Percentiles rank a stretch among this genome's conserved stretches.
phyloP scores from a whole-genome alignment of 2,113 vertebrate species.

The Eublepharis macularius region DNA sequence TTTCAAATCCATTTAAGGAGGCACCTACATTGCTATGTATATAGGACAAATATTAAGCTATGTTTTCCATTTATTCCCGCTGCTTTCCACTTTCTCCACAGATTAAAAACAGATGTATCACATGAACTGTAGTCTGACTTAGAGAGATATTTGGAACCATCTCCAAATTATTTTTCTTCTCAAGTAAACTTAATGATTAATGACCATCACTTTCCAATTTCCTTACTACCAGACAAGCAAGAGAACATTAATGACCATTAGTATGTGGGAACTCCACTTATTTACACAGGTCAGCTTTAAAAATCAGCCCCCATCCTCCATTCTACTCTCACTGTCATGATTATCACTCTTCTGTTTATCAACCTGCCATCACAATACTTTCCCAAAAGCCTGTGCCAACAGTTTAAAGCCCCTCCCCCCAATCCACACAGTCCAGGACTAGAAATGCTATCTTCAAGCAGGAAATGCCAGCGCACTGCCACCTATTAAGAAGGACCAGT shows the following conservation, averaged over 20 bases:
- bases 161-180: neutral
- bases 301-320: neutral
- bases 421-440: neutral
- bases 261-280: neutral
- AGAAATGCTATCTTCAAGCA: neutral
- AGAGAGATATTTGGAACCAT: neutral
- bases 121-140: neutral
- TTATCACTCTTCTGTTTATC: neutral
- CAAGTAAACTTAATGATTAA: neutral
- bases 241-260: neutral
- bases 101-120: neutral
- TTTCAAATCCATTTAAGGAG: neutral
- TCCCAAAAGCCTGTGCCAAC: neutral
- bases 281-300: neutral
- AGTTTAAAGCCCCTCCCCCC: neutral
- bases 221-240: neutral
- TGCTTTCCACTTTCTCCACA: neutral
- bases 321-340: neutral
- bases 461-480: neutral
- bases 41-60: neutral
- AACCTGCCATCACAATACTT: neutral
- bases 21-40: neutral
- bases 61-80: neutral
- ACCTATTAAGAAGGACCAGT: neutral
- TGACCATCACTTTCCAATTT: neutral